Evolutionary conservation across 2,113 vertebrate genomes (phyloP).

Genomic region (Columba janthina): DNA sequence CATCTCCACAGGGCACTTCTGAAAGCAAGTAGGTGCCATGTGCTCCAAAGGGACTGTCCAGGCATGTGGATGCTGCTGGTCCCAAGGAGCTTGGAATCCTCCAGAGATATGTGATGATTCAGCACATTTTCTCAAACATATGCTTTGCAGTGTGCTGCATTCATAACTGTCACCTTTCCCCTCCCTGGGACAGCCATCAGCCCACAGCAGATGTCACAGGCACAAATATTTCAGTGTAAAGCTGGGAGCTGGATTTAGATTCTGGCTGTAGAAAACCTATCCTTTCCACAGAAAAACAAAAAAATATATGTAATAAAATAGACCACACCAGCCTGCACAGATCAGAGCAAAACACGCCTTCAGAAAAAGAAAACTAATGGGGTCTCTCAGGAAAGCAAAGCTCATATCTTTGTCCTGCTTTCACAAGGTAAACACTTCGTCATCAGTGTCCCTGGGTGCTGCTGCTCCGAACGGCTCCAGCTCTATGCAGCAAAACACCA

Average conservation of each 20-base stretch:
- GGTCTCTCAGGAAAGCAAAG: not conserved
- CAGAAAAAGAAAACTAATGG: not conserved
- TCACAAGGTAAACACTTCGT: not conserved
- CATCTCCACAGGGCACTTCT: not conserved
- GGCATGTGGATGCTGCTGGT: not conserved
- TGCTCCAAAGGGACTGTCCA: fast-evolving
- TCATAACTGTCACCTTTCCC: not conserved
- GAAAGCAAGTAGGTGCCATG: not conserved
- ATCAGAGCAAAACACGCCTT: fast-evolving
- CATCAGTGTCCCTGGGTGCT: fast-evolving
- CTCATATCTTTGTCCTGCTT: not conserved
- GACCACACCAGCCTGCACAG: no score
- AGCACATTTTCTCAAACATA: not conserved
- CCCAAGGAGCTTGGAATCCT: not conserved
- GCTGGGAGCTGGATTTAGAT: not conserved
- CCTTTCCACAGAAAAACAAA: not conserved
- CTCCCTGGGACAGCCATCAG: not conserved
- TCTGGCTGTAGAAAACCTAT: not conserved
- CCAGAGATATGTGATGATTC: not conserved
- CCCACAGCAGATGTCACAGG: not conserved
- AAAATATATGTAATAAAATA: not conserved
- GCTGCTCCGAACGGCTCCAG: not conserved
- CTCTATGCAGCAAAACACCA: not conserved
- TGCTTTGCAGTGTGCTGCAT: not conserved
- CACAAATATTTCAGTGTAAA: not conserved